Evolutionary conservation across 2,797 vertebrate genomes (phyloP).

Genomic region (Loris lydekkerianus): DNA sequence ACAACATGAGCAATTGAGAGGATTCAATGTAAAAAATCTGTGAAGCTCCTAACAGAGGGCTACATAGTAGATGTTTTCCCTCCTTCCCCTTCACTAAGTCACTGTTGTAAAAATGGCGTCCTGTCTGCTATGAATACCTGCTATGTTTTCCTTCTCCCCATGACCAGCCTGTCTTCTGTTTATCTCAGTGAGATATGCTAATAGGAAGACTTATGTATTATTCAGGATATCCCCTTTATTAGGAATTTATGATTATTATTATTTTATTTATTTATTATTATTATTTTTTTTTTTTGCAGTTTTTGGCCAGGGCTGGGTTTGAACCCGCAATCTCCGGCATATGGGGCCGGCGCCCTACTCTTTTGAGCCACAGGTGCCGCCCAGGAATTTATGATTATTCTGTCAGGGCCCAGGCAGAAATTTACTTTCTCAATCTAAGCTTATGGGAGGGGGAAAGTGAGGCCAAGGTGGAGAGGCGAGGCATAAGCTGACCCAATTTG

Average conservation of each 20-base stretch:
- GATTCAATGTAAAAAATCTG: neutral
- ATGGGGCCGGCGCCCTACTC: no score
- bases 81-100: neutral
- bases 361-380: no score
- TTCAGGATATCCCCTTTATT: neutral
- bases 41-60: neutral
- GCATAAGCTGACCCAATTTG: neutral
- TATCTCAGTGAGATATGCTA: neutral
- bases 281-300: no score
- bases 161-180: neutral
- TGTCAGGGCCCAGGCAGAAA: neutral
- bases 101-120: neutral
- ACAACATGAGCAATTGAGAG: neutral
- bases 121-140: neutral
- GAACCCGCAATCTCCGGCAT: no score
- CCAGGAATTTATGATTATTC: neutral
- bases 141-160: neutral
- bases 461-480: neutral
- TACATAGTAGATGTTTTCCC: neutral
- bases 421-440: neutral
- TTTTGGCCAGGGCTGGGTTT: no score
- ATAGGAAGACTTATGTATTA: neutral
- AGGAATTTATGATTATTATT: neutral
- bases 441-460: neutral
- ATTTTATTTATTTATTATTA: no score